These are phyloP conservation scores for Psilopsiagon aurifrons DNA, from an alignment of 2,113 vertebrate species.

Conservation along the genomic window DNA sequence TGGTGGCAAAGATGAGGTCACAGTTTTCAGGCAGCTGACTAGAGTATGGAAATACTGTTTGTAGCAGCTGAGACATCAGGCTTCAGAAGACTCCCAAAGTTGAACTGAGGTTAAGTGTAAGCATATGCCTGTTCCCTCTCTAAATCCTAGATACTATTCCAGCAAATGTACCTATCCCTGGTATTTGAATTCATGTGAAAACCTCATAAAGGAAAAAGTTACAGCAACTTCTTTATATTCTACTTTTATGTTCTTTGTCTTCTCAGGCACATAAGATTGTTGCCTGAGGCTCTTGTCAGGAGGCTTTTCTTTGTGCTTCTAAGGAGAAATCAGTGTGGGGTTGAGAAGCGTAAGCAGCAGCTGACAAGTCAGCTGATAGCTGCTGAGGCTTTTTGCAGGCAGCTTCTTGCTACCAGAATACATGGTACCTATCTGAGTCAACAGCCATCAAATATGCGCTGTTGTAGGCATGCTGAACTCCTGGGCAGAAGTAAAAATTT, in stretches of 20 bases:
- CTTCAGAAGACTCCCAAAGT: neutral
- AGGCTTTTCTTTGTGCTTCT: neutral
- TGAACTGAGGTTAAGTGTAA: neutral
- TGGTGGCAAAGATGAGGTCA: neutral
- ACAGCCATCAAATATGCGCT: accelerated
- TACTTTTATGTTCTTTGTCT: neutral
- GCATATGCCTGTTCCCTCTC: neutral
- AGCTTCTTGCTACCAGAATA: neutral
- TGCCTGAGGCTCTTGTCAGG: neutral
- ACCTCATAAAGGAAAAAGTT: neutral
- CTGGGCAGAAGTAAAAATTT: neutral
- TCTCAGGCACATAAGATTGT: neutral
- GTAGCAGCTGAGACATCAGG: neutral
- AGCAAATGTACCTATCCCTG: too few species aligned
- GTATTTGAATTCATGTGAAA: neutral
- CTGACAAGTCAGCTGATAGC: neutral
- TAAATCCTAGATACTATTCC: neutral
- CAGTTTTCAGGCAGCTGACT: neutral
- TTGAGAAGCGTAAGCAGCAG: neutral
- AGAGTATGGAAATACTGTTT: neutral
- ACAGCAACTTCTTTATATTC: neutral
- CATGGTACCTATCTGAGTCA: neutral
- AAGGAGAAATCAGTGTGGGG: neutral
- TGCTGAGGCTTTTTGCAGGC: neutral
- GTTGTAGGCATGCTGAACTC: neutral